These are phyloP conservation scores for Brenthis ino DNA, from an alignment of 2,888 invertebrate genomes.

Conservation along the genomic window DNA sequence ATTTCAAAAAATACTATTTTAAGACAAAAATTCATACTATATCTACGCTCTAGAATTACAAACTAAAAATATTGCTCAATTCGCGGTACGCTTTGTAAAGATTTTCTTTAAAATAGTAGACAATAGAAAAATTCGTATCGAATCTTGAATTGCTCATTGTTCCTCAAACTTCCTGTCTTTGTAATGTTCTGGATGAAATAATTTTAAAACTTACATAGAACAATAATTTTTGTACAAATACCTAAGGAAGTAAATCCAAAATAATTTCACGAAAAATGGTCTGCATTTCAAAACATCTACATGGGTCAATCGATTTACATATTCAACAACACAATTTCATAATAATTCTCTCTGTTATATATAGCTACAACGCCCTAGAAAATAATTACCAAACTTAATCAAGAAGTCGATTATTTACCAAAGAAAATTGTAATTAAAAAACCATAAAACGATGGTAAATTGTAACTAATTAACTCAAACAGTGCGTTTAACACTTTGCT, in stretches of 20 bases:
- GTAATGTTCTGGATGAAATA: slow-evolving; percentile 31
- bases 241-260: too few relatives aligned
- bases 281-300: too few relatives aligned
- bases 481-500: slow-evolving; percentile 58
- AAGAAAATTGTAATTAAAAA: slow-evolving; percentile 46
- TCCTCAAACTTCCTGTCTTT: slow-evolving; percentile 47
- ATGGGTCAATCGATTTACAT: neutral
- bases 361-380: neutral
- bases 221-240: too few relatives aligned
- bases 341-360: slow-evolving; percentile 1
- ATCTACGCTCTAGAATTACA: neutral
- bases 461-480: slow-evolving; percentile 48
- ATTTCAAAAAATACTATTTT: neutral
- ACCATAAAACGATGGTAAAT: slow-evolving; percentile 43
- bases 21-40: neutral
- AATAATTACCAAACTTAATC: slow-evolving; percentile 13
- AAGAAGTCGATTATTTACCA: slow-evolving; percentile 17
- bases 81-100: slow-evolving; percentile 10
- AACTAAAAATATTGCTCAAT: slow-evolving; percentile 7
- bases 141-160: slow-evolving; percentile 74
- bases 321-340: slow-evolving; percentile 5
- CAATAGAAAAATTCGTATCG: slow-evolving; percentile 70
- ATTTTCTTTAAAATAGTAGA: slow-evolving; percentile 34
- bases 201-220: neutral
- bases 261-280: too few relatives aligned